Evolutionary conservation across 2,888 invertebrate species (phyloP).

Genomic region (Epinotia nisella): DNA sequence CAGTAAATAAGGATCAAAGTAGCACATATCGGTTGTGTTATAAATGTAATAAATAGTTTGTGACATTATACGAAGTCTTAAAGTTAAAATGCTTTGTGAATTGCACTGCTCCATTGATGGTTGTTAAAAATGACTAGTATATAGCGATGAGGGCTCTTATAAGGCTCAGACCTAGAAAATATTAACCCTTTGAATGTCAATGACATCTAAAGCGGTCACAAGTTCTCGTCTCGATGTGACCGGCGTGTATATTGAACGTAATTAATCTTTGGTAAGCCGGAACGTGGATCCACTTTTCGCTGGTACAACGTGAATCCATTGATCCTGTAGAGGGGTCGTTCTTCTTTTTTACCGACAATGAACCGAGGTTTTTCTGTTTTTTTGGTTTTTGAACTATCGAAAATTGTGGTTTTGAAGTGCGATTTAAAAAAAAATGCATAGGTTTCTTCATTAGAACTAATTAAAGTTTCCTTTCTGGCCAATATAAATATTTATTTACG

Average conservation of each 20-base stretch:
- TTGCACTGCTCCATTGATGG: conserved; percentile 48
- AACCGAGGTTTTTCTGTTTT: too few species aligned
- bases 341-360: too few species aligned
- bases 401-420: too few species aligned
- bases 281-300: too few species aligned
- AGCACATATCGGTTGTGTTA: not conserved
- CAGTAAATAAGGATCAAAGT: conserved; percentile 23
- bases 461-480: too few species aligned
- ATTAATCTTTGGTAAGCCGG: too few species aligned
- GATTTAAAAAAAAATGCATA: too few species aligned
- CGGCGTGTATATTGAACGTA: not conserved
- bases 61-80: conserved; percentile 27
- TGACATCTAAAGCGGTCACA: not conserved
- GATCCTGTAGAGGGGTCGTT: too few species aligned
- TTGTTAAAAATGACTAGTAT: conserved; percentile 74
- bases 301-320: too few species aligned
- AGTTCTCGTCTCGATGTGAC: not conserved
- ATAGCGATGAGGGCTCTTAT: conserved; percentile 48
- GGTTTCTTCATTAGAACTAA: too few species aligned
- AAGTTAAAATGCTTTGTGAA: conserved; percentile 39
- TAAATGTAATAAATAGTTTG: not conserved
- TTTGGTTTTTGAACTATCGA: too few species aligned
- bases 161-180: conserved; percentile 17
- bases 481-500: too few species aligned
- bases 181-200: not conserved